Base-by-base conservation (phyloP, 2,113 vertebrate genomes). In the Thymallus thymallus region DNA sequence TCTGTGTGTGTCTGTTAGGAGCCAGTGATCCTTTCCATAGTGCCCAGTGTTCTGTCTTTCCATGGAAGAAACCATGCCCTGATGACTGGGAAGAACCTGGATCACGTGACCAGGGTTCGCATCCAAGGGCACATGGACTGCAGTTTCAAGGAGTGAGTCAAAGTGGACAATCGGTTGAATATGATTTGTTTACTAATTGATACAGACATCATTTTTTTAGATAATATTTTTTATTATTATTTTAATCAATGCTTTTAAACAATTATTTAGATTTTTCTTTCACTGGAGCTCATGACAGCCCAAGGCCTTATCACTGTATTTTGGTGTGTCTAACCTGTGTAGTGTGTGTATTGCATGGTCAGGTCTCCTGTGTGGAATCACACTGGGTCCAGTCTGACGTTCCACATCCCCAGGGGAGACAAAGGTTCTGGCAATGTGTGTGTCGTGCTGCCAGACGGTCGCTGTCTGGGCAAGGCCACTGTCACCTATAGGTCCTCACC, bases 311-410 rank as follows among this genome's bases (percentile, higher is more conserved):
- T 56, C 12, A 16, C 46, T 29, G 10, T 56, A 48, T 5, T 70
- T 26, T 26, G 24, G 35, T 92, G 12, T 41, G 35, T 41, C 9
- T 45, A 14, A 51, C 29, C 5, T 56, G 24, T 70, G 24, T 64
- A 20, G 16, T 2, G 5, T 16, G 16, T 60, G 60, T 41, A 12
- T 72, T 83, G 0, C 91, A 87, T 0, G 81, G 85, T 32, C 75
- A 76, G 75, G 46, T 63, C 45, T 26, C 75, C 45, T n/a, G 46
- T 76, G 45, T 20, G 24, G 29, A 51, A n/a, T 13, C 58, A 46
- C 68, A 65, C 68, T 16, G 24, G 68, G 3, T 29, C 18, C 6
- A 65, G 60, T 9, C 68, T 76, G 61, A 26, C 1, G 2, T 65
- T 76, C 46, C 60, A 76, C 45, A 24, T 76, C 10, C 75, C 75